Conservation (phyloP, 2,113 vertebrate genomes). For the Struthidea cinerea region DNA sequence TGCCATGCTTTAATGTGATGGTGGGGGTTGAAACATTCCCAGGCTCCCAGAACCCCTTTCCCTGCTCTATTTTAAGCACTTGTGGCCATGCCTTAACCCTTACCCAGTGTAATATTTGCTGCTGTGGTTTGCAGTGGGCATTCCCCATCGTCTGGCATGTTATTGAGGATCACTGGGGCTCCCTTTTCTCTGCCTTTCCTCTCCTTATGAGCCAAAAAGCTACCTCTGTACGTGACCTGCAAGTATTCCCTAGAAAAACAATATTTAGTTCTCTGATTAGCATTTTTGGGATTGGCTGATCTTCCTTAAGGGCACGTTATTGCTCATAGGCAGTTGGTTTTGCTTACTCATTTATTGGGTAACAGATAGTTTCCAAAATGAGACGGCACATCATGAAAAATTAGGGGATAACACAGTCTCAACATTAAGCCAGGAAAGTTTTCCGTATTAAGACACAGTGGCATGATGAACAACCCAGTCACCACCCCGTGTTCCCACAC, state of each 20-base stretch:
- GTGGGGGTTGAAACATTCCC: neutral
- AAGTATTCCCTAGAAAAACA: neutral
- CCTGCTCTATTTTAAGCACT: neutral
- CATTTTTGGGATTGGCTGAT: neutral
- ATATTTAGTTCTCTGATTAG: neutral
- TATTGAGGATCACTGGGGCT: neutral
- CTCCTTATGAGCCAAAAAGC: neutral
- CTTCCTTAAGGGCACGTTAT: neutral
- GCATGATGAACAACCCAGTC: conserved; percentile 35
- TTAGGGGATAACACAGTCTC: neutral
- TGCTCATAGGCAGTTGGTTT: neutral
- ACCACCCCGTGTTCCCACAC: conserved; percentile 34
- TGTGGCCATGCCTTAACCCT: neutral
- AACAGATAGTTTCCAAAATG: neutral
- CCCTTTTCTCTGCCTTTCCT: neutral
- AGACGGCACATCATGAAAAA: neutral
- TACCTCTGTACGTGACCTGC: rapidly evolving
- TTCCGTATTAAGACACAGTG: neutral
- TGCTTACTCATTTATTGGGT: conserved; percentile 20
- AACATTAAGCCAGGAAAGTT: neutral
- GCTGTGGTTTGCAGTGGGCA: neutral
- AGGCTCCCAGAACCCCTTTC: neutral
- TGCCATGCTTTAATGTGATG: neutral
- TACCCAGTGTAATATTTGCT: neutral
- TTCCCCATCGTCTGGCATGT: rapidly evolving